These are phyloP conservation scores for Virgularia gustaviana DNA, from an alignment of 92 coral and sea anemone species.

Conservation along the genomic window DNA sequence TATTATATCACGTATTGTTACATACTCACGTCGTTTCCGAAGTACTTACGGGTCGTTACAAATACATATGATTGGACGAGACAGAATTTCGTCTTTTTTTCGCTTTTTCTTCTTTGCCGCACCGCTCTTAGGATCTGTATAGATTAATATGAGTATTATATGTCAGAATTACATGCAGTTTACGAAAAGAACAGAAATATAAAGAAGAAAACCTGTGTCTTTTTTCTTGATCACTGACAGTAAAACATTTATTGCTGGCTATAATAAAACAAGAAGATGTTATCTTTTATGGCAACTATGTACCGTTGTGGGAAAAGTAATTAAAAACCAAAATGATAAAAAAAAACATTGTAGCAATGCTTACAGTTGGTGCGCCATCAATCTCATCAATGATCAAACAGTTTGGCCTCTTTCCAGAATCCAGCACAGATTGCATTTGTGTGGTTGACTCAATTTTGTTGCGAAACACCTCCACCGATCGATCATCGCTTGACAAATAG, in stretches of 20 bases:
- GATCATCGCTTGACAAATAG: conserved; percentile 94
- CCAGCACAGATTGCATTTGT: conserved; percentile 93
- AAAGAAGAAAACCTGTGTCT: conserved; percentile 61
- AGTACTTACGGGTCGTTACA: conserved; percentile 97
- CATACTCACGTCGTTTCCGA: no score
- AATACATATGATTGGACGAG: conserved; percentile 91
- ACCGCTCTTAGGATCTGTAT: no score
- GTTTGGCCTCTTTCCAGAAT: conserved; percentile 83
- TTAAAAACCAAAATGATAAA: no score
- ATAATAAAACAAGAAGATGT: conserved; percentile 8
- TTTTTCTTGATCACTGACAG: conserved; percentile 84
- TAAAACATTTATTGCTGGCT: conserved; percentile 93
- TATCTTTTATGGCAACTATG: no score
- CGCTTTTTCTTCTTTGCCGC: conserved; percentile 59
- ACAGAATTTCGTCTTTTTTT: conserved; percentile 59
- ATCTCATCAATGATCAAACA: conserved; percentile 96
- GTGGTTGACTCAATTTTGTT: conserved; percentile 91
- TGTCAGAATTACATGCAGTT: no score
- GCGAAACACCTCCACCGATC: conserved; percentile 82
- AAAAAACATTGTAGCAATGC: no score
- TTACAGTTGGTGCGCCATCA: conserved; percentile 96
- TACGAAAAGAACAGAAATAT: no score
- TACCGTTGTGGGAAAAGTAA: no score
- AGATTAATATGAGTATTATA: no score
- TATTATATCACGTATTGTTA: no score